phyloP scores from a whole-genome alignment of 2,888 invertebrate genomes.

The Eupithecia dodoneata region DNA sequence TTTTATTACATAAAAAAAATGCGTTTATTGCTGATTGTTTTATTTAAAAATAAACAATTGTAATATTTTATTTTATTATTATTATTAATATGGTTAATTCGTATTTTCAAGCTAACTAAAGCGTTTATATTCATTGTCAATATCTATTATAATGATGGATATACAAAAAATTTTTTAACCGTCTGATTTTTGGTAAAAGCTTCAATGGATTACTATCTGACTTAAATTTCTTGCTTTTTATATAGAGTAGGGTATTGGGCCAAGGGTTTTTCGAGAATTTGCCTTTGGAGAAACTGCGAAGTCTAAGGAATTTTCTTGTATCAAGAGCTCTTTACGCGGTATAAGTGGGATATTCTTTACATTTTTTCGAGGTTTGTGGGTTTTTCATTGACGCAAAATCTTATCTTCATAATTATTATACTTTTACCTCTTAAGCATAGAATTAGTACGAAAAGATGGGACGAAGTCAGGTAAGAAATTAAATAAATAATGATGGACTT shows the following conservation, averaged over 20 bases:
- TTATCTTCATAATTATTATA: not conserved
- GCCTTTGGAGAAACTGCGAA: conserved; percentile 1
- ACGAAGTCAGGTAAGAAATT: not conserved
- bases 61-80: too few relatives aligned
- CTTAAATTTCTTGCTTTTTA: not conserved
- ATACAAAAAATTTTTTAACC: not conserved
- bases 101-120: too few relatives aligned
- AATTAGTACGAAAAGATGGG: not conserved
- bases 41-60: not conserved
- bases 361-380: not conserved
- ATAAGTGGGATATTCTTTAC: not conserved
- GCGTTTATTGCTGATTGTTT: not conserved
- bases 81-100: too few relatives aligned
- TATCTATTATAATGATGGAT: not conserved
- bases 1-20: not conserved
- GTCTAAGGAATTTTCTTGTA: conserved; percentile 1
- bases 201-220: not conserved
- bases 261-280: conserved; percentile 2
- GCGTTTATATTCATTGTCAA: too few relatives aligned
- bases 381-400: not conserved
- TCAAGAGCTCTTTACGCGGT: not conserved
- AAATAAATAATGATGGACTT: not conserved
- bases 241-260: not conserved
- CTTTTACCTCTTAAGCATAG: not conserved
- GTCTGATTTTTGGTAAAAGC: not conserved